Conservation (phyloP, 2,797 vertebrate species). For the Odontamblyopus lacepedii region DNA sequence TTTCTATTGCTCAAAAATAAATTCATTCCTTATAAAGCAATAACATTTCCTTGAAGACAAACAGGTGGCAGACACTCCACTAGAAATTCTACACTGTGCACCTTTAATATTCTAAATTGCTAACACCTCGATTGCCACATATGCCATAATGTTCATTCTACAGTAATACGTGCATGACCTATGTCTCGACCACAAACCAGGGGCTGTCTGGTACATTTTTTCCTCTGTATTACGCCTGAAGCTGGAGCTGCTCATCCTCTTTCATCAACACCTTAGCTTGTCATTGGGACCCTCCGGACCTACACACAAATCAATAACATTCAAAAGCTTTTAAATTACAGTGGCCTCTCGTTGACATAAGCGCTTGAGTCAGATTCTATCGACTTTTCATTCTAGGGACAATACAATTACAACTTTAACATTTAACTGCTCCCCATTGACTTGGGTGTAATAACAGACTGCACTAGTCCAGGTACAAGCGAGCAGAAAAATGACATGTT, state of each 20-base stretch:
- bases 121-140: too few species aligned
- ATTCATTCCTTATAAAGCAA: too few species aligned
- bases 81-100: too few species aligned
- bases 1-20: too few species aligned
- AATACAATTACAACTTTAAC: slow-evolving; percentile 37
- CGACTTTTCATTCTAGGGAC: slow-evolving; percentile 38
- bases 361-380: slow-evolving; percentile 40
- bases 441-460: background rate
- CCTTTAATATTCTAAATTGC: too few species aligned
- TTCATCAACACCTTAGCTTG: slow-evolving; percentile 18
- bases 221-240: background rate
- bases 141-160: background rate
- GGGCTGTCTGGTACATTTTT: background rate
- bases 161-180: background rate
- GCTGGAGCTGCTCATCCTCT: slow-evolving; percentile 19
- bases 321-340: slow-evolving; percentile 35
- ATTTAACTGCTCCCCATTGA: slow-evolving; percentile 22
- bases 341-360: slow-evolving; percentile 29
- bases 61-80: too few species aligned
- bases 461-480: background rate
- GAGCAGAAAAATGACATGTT: background rate
- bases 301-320: slow-evolving; percentile 30
- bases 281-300: slow-evolving; percentile 24
- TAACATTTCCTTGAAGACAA: too few species aligned
- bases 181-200: background rate